These are phyloP conservation scores for Drosophila kanekoi DNA, from an alignment of 2,888 invertebrate genomes.

Conservation along the genomic window DNA sequence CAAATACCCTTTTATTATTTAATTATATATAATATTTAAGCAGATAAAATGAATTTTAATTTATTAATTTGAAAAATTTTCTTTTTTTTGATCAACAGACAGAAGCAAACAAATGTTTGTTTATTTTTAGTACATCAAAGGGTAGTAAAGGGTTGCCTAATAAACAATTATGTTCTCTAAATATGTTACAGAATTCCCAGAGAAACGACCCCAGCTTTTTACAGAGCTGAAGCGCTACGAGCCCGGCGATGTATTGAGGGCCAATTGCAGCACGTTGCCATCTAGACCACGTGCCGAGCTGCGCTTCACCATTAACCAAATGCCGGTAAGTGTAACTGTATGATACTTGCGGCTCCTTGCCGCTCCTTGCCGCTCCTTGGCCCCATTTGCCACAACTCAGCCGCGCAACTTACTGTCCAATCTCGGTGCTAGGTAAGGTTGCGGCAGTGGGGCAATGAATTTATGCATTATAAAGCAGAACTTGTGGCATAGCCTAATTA, in stretches of 20 bases:
- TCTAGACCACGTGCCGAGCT: constrained; percentile 90
- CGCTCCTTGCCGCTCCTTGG: background rate
- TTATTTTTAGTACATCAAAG: constrained; percentile 3
- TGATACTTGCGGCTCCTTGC: background rate
- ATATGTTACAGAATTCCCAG: constrained; percentile 89
- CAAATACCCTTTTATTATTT: too few relatives aligned
- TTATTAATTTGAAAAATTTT: too few relatives aligned
- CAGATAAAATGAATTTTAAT: too few relatives aligned
- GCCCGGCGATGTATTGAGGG: constrained; percentile 90
- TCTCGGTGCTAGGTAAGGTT: background rate
- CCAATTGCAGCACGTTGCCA: constrained; percentile 92
- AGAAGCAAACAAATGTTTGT: background rate
- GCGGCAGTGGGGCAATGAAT: background rate
- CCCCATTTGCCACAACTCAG: background rate
- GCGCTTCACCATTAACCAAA: constrained; percentile 91
- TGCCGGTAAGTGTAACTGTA: constrained; percentile 88
- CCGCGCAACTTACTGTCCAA: constrained; percentile 5
- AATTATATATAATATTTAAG: too few relatives aligned
- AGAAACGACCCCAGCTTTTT: constrained; percentile 88
- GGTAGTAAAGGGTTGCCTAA: background rate
- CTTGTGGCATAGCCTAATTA: constrained; percentile 56
- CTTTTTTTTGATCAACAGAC: background rate
- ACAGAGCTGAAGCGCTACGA: constrained; percentile 91
- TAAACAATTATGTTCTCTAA: background rate
- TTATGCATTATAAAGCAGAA: constrained; percentile 29